Percentiles rank a stretch among this genome's conserved stretches.
Evolutionary conservation across 2,888 invertebrate species (phyloP).

Genomic region (Galeopsomyia nigrocyanea): DNA sequence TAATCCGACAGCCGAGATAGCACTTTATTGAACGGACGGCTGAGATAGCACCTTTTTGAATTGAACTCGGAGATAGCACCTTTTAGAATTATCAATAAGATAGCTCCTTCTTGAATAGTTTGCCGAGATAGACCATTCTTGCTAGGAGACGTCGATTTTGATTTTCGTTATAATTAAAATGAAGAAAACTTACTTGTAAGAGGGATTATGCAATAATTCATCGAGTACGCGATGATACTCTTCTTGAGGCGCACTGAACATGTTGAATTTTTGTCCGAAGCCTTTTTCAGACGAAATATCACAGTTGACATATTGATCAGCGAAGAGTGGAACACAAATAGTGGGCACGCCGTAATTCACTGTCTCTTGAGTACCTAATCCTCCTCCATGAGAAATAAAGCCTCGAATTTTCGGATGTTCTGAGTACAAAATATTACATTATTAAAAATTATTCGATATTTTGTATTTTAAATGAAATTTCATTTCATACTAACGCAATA

Average conservation of each 20-base stretch:
- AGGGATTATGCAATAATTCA: conserved; percentile 50
- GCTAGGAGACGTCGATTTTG: too few relatives aligned
- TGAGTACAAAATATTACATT: conserved; percentile 37
- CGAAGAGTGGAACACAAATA: conserved; percentile 58
- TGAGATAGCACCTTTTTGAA: too few relatives aligned
- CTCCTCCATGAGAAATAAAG: conserved; percentile 60
- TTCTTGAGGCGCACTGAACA: conserved; percentile 48
- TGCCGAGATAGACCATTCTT: too few relatives aligned
- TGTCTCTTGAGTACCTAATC: conserved; percentile 56
- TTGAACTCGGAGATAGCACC: too few relatives aligned
- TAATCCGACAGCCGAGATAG: too few relatives aligned
- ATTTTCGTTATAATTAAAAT: too few relatives aligned
- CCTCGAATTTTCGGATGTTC: conserved; percentile 57
- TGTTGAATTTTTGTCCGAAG: conserved; percentile 49
- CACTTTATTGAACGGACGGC: too few relatives aligned
- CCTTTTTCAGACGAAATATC: conserved; percentile 46
- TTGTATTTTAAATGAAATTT: not conserved
- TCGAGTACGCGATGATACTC: conserved; percentile 51
- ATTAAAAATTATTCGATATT: not conserved
- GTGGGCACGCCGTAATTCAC: conserved; percentile 56
- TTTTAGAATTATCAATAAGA: too few relatives aligned
- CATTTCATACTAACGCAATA: conserved; percentile 54
- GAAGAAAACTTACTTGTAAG: conserved; percentile 10
- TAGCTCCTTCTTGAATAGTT: too few relatives aligned
- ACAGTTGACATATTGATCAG: conserved; percentile 56